phyloP scores from a whole-genome alignment of 2,113 vertebrate genomes.

The Cacatua alba region DNA sequence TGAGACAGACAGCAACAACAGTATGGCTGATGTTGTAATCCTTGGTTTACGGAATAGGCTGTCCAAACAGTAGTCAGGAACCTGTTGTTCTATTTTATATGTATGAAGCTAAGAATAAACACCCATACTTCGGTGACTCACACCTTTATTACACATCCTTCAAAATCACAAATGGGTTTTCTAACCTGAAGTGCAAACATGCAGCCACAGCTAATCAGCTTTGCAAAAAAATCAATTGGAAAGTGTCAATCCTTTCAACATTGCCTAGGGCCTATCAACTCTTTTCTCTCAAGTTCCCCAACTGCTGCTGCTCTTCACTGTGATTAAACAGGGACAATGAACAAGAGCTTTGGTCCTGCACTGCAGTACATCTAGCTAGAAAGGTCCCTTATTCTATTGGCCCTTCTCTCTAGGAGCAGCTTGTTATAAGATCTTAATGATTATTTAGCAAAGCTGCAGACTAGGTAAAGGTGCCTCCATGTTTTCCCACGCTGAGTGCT shows the following conservation, averaged over 20 bases:
- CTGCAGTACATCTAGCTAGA: background rate
- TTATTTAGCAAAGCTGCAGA: background rate
- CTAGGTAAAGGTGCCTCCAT: background rate
- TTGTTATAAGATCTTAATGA: conserved; percentile 1
- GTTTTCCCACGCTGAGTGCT: background rate
- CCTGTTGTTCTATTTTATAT: background rate
- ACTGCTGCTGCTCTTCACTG: background rate
- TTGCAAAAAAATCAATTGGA: conserved; percentile 13
- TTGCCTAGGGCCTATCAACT: background rate
- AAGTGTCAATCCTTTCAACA: background rate
- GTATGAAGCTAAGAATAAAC: background rate
- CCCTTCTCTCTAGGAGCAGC: background rate
- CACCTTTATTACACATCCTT: background rate
- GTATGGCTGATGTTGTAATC: background rate
- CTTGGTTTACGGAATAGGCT: background rate
- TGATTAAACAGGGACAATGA: background rate
- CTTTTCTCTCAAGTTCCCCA: background rate
- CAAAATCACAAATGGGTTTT: conserved; percentile 31
- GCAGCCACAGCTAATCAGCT: conserved; percentile 30
- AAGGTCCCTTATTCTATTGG: background rate
- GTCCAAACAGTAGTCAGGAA: background rate
- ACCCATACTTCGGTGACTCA: background rate
- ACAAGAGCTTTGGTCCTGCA: background rate
- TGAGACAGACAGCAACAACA: background rate
- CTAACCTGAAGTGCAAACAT: conserved; percentile 13